Percentiles rank a stretch among this genome's conserved stretches.
These are phyloP conservation scores for Anas bernieri DNA, from an alignment of 2,797 vertebrate genomes.

Conservation along the genomic window DNA sequence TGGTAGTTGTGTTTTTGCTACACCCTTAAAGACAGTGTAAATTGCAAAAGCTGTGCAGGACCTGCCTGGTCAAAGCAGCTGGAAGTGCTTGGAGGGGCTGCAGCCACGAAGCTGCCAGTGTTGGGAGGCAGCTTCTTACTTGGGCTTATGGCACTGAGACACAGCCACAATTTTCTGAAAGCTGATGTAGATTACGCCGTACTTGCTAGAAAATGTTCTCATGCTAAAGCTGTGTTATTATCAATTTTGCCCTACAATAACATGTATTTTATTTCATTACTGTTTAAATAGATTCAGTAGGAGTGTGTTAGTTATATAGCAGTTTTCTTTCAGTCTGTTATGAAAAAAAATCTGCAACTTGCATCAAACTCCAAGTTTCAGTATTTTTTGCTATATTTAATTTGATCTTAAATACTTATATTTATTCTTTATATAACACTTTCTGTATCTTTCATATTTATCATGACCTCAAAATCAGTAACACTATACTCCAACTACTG, in stretches of 20 bases:
- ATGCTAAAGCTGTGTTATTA: neutral
- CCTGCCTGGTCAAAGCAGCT: neutral
- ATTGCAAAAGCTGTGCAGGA: accelerated
- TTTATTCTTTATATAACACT: neutral
- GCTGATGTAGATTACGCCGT: neutral
- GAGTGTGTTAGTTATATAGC: neutral
- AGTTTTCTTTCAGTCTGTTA: neutral
- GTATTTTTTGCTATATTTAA: neutral
- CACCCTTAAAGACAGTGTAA: neutral
- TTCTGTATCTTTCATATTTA: neutral
- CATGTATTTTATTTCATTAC: neutral
- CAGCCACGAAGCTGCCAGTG: neutral
- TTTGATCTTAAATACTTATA: neutral
- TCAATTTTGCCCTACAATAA: neutral
- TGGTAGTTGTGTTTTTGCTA: neutral
- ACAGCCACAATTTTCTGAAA: neutral
- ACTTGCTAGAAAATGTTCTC: neutral
- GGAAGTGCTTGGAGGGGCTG: accelerated
- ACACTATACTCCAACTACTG: neutral
- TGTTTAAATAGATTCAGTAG: neutral
- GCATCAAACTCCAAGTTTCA: neutral
- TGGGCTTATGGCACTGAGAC: accelerated
- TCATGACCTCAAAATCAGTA: neutral
- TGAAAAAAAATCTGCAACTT: neutral
- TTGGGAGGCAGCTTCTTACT: neutral